Percentiles rank a stretch among this genome's conserved stretches.
Evolutionary conservation across 1,140 invertebrate genomes (phyloP).

Genomic region (Dendrolimus punctatus): DNA sequence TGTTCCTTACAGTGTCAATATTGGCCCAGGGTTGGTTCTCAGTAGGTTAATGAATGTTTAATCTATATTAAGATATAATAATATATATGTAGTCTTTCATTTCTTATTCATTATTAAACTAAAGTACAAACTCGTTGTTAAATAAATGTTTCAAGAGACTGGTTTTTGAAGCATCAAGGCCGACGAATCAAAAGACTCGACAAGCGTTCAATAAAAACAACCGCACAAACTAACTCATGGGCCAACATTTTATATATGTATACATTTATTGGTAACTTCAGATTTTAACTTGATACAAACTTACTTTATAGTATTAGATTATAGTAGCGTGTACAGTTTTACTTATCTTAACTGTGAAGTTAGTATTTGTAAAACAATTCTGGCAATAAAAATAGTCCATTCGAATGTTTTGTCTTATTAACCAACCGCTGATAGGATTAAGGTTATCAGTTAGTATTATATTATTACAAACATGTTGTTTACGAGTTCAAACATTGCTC

Average conservation of each 20-base stretch:
- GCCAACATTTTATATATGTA: too few species aligned
- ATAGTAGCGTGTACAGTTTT: conserved; percentile 62
- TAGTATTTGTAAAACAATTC: conserved; percentile 66
- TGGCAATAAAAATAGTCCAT: conserved; percentile 70
- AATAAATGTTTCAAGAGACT: conserved; percentile 1
- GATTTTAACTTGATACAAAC: conserved; percentile 34
- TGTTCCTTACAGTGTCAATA: conserved; percentile 29
- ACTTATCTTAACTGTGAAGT: conserved; percentile 43
- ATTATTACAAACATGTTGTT: too few species aligned
- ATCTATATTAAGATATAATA: conserved; percentile 26
- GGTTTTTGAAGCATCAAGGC: too few species aligned
- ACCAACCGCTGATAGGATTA: conserved; percentile 1
- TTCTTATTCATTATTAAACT: background rate
- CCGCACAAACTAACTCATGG: too few species aligned
- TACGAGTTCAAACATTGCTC: too few species aligned
- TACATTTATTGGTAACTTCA: conserved; percentile 21
- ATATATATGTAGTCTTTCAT: background rate
- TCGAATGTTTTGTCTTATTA: conserved; percentile 29
- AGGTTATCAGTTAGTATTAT: background rate
- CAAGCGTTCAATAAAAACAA: too few species aligned
- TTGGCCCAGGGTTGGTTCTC: too few species aligned
- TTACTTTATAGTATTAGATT: conserved; percentile 52
- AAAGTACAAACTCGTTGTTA: conserved; percentile 7
- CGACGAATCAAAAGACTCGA: too few species aligned
- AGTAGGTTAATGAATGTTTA: too few species aligned